Conservation (phyloP, 2,797 vertebrate species). For the Bucorvus abyssinicus region DNA sequence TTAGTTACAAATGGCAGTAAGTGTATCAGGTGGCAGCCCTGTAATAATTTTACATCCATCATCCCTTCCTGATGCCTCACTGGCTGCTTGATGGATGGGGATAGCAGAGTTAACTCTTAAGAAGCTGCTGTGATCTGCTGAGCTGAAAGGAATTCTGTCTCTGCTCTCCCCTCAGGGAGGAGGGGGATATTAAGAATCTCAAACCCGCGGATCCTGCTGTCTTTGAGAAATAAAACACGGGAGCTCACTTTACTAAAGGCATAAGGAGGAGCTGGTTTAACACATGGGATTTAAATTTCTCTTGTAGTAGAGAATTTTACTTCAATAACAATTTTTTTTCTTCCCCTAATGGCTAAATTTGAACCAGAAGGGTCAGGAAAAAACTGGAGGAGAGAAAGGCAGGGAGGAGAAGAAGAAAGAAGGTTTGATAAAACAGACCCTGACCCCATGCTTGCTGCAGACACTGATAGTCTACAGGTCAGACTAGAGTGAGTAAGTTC, state of each 20-base stretch:
- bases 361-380: background rate
- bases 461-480: background rate
- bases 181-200: background rate
- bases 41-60: constrained; percentile 82
- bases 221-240: constrained; percentile 34
- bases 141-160: constrained; percentile 39
- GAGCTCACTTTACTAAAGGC: constrained; percentile 6
- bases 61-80: constrained; percentile 68
- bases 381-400: background rate
- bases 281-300: constrained; percentile 28
- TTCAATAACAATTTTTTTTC: background rate
- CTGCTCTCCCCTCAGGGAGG: constrained; percentile 2
- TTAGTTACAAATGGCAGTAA: constrained; percentile 80
- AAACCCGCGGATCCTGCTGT: background rate
- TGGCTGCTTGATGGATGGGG: constrained; percentile 76
- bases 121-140: constrained; percentile 20
- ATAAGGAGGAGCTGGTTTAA: constrained; percentile 6
- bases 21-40: constrained; percentile 73
- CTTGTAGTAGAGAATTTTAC: constrained; percentile 19
- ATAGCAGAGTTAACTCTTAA: constrained; percentile 64
- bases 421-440: background rate
- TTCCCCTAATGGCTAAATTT: background rate
- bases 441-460: background rate
- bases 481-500: background rate
- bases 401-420: background rate